phyloP scores from a whole-genome alignment of 2,888 invertebrate genomes.

The Apomyelois bistriatella region DNA sequence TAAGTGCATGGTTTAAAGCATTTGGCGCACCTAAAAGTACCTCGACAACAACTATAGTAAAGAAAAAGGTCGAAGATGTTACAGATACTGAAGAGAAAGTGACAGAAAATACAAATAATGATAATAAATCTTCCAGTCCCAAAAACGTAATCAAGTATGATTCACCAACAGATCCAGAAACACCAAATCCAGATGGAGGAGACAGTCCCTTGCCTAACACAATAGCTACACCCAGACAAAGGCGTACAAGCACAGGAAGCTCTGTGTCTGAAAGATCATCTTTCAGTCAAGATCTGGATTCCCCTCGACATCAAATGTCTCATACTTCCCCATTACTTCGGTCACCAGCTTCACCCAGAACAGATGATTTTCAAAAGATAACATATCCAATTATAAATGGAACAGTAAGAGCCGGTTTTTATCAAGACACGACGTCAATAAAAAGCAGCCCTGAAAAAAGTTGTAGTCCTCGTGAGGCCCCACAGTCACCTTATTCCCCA shows the following conservation, averaged over 20 bases:
- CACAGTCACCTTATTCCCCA: conserved; percentile 72
- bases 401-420: conserved; percentile 92
- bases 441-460: conserved; percentile 92
- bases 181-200: conserved; percentile 65
- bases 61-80: conserved; percentile 81
- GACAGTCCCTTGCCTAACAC: conserved; percentile 60
- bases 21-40: conserved; percentile 91
- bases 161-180: conserved; percentile 58
- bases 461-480: conserved; percentile 88
- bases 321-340: conserved; percentile 86
- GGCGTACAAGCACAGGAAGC: conserved; percentile 89
- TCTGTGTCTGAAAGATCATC: conserved; percentile 89
- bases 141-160: conserved; percentile 60
- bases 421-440: conserved; percentile 91
- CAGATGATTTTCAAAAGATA: conserved; percentile 84
- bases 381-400: conserved; percentile 88
- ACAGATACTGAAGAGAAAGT: conserved; percentile 66
- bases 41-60: conserved; percentile 60
- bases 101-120: conserved; percentile 45
- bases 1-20: conserved; percentile 95
- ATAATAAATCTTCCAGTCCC: conserved; percentile 49
- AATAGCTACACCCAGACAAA: conserved; percentile 72
- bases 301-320: conserved; percentile 86
- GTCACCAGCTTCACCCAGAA: conserved; percentile 89
- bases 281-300: conserved; percentile 88